Evolutionary conservation across 2,888 invertebrate species (phyloP).

Genomic region (Branchellion lobata): DNA sequence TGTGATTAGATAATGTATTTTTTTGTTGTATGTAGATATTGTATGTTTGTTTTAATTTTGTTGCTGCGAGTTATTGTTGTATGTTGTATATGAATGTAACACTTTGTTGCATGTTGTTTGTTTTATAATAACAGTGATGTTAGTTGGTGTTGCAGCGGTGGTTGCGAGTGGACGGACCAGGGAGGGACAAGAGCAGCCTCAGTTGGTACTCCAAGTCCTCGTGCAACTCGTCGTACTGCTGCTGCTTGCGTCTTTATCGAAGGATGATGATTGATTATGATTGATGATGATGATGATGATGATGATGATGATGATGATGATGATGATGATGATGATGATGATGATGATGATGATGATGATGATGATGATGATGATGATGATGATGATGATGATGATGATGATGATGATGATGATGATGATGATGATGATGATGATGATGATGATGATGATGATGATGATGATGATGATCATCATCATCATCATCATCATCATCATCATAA

Average conservation of each 20-base stretch:
- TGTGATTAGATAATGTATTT: too few species aligned
- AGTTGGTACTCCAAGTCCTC: slow-evolving; percentile 89
- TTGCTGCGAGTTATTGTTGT: too few species aligned
- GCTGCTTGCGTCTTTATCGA: slow-evolving; percentile 74
- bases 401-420: not conserved
- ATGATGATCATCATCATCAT: not conserved
- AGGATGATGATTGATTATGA: not conserved
- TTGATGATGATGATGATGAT: too few species aligned
- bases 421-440: not conserved
- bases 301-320: not conserved
- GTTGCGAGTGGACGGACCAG: slow-evolving; percentile 68
- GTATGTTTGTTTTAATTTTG: too few species aligned
- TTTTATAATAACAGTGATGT: too few species aligned
- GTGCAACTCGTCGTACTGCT: slow-evolving; percentile 85
- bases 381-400: slow-evolving; percentile 11
- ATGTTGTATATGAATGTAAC: too few species aligned
- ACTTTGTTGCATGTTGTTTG: too few species aligned
- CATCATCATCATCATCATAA: too few species aligned
- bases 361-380: slow-evolving; percentile 19
- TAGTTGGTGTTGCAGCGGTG: too few species aligned
- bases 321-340: slow-evolving; percentile 13
- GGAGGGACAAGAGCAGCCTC: slow-evolving; percentile 79
- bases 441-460: not conserved
- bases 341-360: slow-evolving; percentile 9
- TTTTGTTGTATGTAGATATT: too few species aligned